Percentiles rank a stretch among this genome's conserved stretches.
Conservation (phyloP, 2,888 invertebrate genomes). For the Morpho deidamia region DNA sequence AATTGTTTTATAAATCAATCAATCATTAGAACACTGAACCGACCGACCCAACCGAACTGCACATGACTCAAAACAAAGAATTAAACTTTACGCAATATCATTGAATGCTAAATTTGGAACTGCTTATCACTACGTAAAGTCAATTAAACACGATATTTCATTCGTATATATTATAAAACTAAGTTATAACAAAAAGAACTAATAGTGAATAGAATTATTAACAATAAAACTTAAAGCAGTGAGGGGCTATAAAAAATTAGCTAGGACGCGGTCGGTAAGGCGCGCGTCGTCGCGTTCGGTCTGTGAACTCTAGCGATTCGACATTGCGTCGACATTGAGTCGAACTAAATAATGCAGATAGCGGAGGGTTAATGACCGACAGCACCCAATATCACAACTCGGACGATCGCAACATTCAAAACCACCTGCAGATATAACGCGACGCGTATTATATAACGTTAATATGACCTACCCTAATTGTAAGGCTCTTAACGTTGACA, state of each 20-base stretch:
- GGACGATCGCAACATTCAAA: constrained; percentile 53
- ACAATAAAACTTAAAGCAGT: constrained; percentile 9
- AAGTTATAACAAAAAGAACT: too few relatives aligned
- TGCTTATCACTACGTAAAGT: too few relatives aligned
- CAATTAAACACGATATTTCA: too few relatives aligned
- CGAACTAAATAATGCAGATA: constrained; percentile 75
- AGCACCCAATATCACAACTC: constrained; percentile 69
- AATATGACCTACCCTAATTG: constrained; percentile 50
- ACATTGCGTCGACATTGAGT: constrained; percentile 74
- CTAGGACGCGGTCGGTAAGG: constrained; percentile 55
- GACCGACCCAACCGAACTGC: too few relatives aligned
- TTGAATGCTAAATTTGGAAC: too few relatives aligned
- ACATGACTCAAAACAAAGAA: too few relatives aligned
- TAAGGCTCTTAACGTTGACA: constrained; percentile 22
- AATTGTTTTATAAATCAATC: too few relatives aligned
- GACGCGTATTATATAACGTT: constrained; percentile 46
- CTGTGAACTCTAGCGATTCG: constrained; percentile 69
- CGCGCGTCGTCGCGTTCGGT: constrained; percentile 59
- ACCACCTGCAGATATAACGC: constrained; percentile 54
- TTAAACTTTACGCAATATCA: too few relatives aligned
- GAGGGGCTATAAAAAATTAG: constrained; percentile 48
- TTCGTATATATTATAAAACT: too few relatives aligned
- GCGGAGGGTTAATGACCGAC: constrained; percentile 71
- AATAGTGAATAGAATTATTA: neutral
- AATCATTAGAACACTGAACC: too few relatives aligned